A percentile compares a stretch with the other conserved stretches of the same genome.
Conservation (phyloP, 2,113 vertebrate species). For the Crotalus horridus region DNA sequence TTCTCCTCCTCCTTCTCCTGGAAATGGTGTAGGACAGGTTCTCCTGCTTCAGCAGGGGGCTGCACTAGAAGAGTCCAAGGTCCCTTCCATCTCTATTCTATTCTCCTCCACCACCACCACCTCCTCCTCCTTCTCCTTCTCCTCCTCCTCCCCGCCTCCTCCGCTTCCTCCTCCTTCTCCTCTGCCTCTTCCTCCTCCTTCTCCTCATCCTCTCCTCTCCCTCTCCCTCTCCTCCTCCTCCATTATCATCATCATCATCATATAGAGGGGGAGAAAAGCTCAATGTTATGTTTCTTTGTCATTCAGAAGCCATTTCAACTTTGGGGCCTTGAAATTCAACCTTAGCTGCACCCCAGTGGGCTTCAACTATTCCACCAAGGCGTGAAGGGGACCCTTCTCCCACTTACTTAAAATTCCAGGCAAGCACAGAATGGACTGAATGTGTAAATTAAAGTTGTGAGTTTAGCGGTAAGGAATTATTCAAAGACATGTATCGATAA, state of each 20-base stretch:
- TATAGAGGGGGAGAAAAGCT: background rate
- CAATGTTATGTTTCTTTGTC: background rate
- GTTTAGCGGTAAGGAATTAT: background rate
- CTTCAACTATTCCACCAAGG: background rate
- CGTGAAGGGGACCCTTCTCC: background rate
- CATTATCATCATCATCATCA: too few relatives aligned
- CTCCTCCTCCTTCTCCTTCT: too few relatives aligned
- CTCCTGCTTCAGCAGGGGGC: too few relatives aligned
- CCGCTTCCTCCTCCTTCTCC: too few relatives aligned
- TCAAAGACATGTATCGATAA: background rate
- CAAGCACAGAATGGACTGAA: background rate
- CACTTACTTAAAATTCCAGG: background rate
- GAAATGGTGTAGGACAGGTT: too few relatives aligned
- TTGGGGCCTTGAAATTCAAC: background rate
- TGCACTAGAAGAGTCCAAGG: too few relatives aligned
- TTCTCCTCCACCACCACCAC: too few relatives aligned
- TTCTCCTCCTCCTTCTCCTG: too few relatives aligned
- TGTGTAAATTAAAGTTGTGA: background rate
- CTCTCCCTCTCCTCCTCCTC: background rate
- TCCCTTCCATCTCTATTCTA: too few relatives aligned
- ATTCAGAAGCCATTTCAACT: background rate
- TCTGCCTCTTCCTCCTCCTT: accelerated
- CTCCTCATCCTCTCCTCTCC: too few relatives aligned
- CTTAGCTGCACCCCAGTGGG: background rate
- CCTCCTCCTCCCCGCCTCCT: accelerated